Evolutionary conservation across 2,113 vertebrate genomes (phyloP).

Genomic region (Asarcornis scutulata): DNA sequence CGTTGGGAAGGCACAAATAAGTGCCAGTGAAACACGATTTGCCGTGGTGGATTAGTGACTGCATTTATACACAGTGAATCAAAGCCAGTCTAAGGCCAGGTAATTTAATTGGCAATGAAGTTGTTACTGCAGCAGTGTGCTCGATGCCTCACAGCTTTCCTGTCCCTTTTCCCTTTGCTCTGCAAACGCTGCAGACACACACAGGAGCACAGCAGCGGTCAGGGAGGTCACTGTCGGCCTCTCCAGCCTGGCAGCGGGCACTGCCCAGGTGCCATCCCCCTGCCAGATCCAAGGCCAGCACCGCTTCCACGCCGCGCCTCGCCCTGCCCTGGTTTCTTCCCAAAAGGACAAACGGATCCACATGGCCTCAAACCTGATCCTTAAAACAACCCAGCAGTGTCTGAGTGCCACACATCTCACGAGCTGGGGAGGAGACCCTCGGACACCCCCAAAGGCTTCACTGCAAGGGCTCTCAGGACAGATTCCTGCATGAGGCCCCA

Average conservation of each 20-base stretch:
- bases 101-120: not conserved
- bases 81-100: not conserved
- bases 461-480: not conserved
- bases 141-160: not conserved
- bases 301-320: rapidly evolving
- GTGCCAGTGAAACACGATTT: not conserved
- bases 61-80: not conserved
- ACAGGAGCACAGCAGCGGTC: not conserved
- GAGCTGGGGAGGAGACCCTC: not conserved
- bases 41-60: not conserved
- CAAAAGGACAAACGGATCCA: not conserved
- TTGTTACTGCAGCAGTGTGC: not conserved
- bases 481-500: no score
- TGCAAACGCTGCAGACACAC: not conserved
- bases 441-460: not conserved
- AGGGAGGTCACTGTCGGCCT: not conserved
- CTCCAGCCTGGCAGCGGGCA: not conserved
- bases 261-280: not conserved
- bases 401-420: not conserved
- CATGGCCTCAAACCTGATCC: not conserved
- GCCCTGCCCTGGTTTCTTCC: not conserved
- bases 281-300: not conserved
- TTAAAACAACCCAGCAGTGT: not conserved
- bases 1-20: not conserved
- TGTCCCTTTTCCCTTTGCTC: not conserved